phyloP scores from a whole-genome alignment of 92 coral and sea anemone genomes.

The Umimayanthus kanabou region DNA sequence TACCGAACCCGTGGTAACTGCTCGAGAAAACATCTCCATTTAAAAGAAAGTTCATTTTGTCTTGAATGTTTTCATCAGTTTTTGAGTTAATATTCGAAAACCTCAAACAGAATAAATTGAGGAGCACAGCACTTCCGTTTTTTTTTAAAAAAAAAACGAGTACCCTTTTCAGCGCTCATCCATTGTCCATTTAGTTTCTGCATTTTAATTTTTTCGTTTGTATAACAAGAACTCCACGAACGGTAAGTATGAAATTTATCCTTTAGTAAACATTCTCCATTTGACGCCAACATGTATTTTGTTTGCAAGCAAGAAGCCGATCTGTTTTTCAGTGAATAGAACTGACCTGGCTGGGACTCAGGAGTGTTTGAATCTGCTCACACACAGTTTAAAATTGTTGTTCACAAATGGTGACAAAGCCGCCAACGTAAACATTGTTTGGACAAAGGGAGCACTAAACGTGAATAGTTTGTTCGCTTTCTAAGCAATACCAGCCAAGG shows the following conservation, averaged over 20 bases:
- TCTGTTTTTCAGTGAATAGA: neutral
- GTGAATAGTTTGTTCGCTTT: constrained; percentile 24
- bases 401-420: constrained; percentile 20
- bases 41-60: constrained; percentile 1
- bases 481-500: neutral
- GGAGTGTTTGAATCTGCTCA: neutral
- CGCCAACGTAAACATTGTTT: neutral
- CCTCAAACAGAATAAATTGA: neutral
- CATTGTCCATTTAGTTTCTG: constrained; percentile 13
- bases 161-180: constrained; percentile 5
- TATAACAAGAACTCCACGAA: neutral
- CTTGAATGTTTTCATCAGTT: constrained; percentile 15
- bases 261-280: constrained; percentile 13
- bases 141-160: neutral
- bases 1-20: neutral
- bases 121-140: constrained; percentile 7
- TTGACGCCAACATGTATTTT: constrained; percentile 13
- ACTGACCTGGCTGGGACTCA: constrained; percentile 13
- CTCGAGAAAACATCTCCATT: neutral
- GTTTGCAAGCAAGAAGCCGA: constrained; percentile 20
- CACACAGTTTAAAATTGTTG: constrained; percentile 19
- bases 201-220: neutral
- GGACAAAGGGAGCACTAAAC: constrained; percentile 14
- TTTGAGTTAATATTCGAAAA: neutral
- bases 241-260: neutral